Conservation (phyloP, 2,113 vertebrate genomes). For the Oryzias javanicus region DNA sequence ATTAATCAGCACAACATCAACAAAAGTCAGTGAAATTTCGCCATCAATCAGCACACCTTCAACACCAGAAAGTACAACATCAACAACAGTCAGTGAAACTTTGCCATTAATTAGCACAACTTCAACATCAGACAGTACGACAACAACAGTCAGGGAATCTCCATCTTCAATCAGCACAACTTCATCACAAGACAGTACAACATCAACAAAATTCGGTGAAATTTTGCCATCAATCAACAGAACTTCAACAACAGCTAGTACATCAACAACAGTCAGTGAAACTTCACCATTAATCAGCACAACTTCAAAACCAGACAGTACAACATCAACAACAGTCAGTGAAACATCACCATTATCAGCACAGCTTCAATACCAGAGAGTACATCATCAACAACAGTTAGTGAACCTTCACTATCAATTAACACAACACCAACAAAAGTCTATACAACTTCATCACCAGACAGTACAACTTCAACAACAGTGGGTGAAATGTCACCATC, state of each 20-base stretch:
- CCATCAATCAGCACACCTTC: not conserved
- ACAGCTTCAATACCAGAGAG: not conserved
- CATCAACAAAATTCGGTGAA: not conserved
- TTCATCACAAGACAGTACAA: not conserved
- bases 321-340: not conserved
- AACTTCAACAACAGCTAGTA: not conserved
- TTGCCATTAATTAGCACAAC: not conserved
- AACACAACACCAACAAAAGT: not conserved
- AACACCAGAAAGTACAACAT: not conserved
- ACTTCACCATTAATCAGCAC: not conserved
- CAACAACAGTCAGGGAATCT: not conserved
- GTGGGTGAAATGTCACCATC: too few relatives aligned
- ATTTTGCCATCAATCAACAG: not conserved
- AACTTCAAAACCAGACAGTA: not conserved
- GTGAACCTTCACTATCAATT: not conserved
- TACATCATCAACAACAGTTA: not conserved
- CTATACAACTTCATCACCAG: too few relatives aligned
- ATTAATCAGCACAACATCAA: not conserved
- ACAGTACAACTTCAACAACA: too few relatives aligned
- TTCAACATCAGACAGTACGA: not conserved
- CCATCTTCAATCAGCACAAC: not conserved
- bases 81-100: not conserved
- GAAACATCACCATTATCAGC: not conserved
- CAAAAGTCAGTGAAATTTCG: too few relatives aligned
- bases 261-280: not conserved